A percentile compares a stretch with the other conserved stretches of the same genome.
Evolutionary conservation across 2,888 invertebrate genomes (phyloP).

Genomic region (Macrosiphum euphorbiae): DNA sequence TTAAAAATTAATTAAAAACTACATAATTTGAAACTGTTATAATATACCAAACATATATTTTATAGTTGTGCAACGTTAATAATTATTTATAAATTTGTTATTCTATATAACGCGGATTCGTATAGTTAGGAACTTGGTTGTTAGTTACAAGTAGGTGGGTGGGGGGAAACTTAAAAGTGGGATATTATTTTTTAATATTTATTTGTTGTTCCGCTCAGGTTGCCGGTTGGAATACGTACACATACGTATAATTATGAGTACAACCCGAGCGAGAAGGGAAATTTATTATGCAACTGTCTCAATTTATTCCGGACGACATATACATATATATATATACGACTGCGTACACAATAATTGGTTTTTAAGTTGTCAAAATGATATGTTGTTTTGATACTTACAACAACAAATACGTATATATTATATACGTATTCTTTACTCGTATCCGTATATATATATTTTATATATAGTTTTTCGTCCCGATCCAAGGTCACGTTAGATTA

Average conservation of each 20-base stretch:
- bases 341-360: slow-evolving; percentile 45
- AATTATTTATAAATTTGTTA: slow-evolving; percentile 1
- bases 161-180: neutral
- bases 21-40: neutral
- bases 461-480: neutral
- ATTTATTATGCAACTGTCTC: slow-evolving; percentile 54
- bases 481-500: slow-evolving; percentile 44
- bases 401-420: slow-evolving; percentile 11
- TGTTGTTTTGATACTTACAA: slow-evolving; percentile 52
- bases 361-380: slow-evolving; percentile 63
- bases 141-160: neutral
- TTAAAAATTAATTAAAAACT: neutral
- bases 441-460: neutral
- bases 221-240: neutral
- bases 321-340: neutral
- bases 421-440: neutral
- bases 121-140: neutral
- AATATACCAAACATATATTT: neutral
- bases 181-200: neutral
- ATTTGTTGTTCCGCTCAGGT: neutral
- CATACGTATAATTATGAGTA: slow-evolving; percentile 29
- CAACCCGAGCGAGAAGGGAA: neutral
- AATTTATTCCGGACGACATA: slow-evolving; percentile 39
- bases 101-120: neutral
- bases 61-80: slow-evolving; percentile 30